These are phyloP conservation scores for Buphagus erythrorhynchus DNA, from an alignment of 2,797 vertebrate species.

Conservation along the genomic window DNA sequence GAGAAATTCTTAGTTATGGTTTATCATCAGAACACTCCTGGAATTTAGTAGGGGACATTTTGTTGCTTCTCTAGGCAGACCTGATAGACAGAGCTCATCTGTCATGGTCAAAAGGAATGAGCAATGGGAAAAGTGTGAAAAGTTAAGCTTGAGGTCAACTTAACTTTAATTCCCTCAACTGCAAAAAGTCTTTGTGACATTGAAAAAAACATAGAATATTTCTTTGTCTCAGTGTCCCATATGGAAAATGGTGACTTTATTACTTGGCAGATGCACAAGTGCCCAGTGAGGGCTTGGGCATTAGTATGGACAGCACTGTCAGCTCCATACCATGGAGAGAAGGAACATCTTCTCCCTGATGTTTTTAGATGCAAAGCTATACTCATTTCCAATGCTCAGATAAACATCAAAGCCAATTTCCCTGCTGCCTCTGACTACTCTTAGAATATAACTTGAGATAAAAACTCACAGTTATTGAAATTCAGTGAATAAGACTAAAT, in stretches of 20 bases:
- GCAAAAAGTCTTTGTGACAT: not conserved
- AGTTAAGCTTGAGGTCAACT: not conserved
- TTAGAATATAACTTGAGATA: not conserved
- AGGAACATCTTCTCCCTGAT: not conserved
- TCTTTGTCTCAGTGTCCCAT: not conserved
- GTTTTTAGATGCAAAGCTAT: not conserved
- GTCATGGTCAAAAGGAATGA: fast-evolving
- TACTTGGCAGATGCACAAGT: not conserved
- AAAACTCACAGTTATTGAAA: not conserved
- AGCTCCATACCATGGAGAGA: not conserved
- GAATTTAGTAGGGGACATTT: not conserved
- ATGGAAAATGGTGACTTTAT: not conserved
- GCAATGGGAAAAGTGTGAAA: not conserved
- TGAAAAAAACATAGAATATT: not conserved
- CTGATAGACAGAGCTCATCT: not conserved
- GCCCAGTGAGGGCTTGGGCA: not conserved
- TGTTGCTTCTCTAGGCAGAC: not conserved
- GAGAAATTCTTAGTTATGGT: not conserved
- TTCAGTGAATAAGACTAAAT: not conserved
- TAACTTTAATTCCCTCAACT: not conserved
- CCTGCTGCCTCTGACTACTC: not conserved
- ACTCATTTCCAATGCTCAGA: not conserved
- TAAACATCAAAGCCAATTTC: not conserved
- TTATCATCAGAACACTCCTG: not conserved
- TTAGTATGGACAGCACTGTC: not conserved